Evolutionary conservation across 2,888 invertebrate genomes (phyloP).

Genomic region (Hypercompe scribonia): DNA sequence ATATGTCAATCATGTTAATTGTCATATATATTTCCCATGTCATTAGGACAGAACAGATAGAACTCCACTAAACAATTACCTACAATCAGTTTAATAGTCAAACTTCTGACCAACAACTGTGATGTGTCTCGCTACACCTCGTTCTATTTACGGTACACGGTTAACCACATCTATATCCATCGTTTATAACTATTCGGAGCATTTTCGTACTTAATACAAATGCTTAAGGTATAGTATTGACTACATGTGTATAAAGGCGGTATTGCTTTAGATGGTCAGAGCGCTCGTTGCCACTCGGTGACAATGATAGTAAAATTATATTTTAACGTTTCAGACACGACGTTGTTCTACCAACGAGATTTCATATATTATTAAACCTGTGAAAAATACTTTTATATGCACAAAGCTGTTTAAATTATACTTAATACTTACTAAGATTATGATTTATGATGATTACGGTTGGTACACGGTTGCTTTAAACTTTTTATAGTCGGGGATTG

Average conservation of each 20-base stretch:
- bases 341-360: conserved; percentile 24
- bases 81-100: conserved; percentile 12
- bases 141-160: conserved; percentile 47
- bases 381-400: neutral
- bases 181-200: conserved; percentile 17
- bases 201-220: conserved; percentile 9
- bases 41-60: conserved; percentile 1
- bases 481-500: neutral
- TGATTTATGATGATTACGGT: neutral
- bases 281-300: conserved; percentile 42
- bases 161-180: conserved; percentile 36
- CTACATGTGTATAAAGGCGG: conserved; percentile 9
- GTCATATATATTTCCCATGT: conserved; percentile 1
- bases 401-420: neutral
- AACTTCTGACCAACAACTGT: conserved; percentile 38
- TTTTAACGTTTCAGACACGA: conserved; percentile 42
- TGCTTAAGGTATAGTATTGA: conserved; percentile 30
- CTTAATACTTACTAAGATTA: too few species aligned
- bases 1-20: neutral
- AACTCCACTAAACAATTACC: neutral
- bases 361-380: conserved; percentile 8
- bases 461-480: neutral
- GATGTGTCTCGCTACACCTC: conserved; percentile 26
- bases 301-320: conserved; percentile 48
- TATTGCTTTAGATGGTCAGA: conserved; percentile 42